Percentiles rank a stretch among this genome's conserved stretches.
Conservation (phyloP, 2,888 invertebrate genomes). For the Agelastica alni region DNA sequence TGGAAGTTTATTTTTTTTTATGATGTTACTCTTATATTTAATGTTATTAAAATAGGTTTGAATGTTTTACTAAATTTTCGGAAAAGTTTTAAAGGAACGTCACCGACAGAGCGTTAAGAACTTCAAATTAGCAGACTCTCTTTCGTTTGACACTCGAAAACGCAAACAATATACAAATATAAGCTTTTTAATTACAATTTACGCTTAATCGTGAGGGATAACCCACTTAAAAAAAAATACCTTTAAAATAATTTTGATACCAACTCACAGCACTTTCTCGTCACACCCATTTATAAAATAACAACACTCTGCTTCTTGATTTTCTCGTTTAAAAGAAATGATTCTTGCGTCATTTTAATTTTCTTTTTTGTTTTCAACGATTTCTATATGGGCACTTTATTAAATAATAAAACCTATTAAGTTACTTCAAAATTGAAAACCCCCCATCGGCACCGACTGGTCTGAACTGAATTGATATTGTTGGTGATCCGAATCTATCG, state of each 20-base stretch:
- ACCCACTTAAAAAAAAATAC: constrained; percentile 5
- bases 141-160: neutral
- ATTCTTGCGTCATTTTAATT: constrained; percentile 7
- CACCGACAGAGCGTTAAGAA: no score
- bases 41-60: no score
- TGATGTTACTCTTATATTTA: no score
- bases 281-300: constrained; percentile 16
- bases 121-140: neutral
- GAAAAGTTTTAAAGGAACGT: no score
- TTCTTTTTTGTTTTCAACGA: constrained; percentile 15
- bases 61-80: no score
- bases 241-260: constrained; percentile 20
- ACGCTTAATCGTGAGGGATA: constrained; percentile 13
- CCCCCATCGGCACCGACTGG: constrained; percentile 75
- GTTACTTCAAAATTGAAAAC: constrained; percentile 73
- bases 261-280: constrained; percentile 23
- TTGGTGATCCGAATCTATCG: constrained; percentile 70
- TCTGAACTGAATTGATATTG: constrained; percentile 76
- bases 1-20: no score
- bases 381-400: constrained; percentile 34
- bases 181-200: constrained; percentile 12
- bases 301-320: constrained; percentile 4
- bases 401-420: constrained; percentile 11
- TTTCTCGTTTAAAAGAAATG: constrained; percentile 6
- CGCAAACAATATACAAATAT: neutral